Evolutionary conservation across 2,113 vertebrate genomes (phyloP), one percentile per base, ranked within the genome.

Genomic region (Mustela nigripes): DNA sequence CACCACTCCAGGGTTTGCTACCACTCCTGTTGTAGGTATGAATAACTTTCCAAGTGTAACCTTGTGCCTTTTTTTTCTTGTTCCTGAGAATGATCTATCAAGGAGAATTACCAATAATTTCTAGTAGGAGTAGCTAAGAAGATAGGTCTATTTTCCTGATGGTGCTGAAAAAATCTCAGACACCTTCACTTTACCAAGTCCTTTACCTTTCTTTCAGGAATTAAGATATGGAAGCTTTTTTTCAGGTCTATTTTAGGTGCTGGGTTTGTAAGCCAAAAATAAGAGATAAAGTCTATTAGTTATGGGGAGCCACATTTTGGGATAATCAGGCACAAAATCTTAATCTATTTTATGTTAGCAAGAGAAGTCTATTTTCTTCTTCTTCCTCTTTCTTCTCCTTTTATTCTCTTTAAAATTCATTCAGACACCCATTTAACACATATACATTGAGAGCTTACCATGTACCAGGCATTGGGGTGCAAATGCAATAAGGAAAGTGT

Each of bases 141-240:
- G 58, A 22, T 10, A 91, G n/a, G 42, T 94, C 86, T 81, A n/a
- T 80, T 85, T 91, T 60, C 24, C 22, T 60, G 8, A 22, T 60
- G 21, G 12, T 90, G 15, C 53, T 56, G 39, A 91, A 91, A 94
- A 31, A n/a, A 82, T 36, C 36, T 83, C 42, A 56, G 65, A 88
- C 42, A 74, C 12, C 65, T 93, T 87, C 48, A 48, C 62, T 86
- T 79, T 84, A 74, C 58, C 60, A 91, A 58, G 14, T 83, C 33
- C 28, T 91, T 88, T 88, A 31, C 19, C 36, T 94, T 79, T 96
- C 63, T 83, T 69, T 71, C 33, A 73, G 67, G 45, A 83, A 45
- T 95, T 79, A 94, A 93, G 84, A 78, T 65, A 63, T 8, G 18
- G 21, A 92, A 86, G 18, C 36, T 95, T 84, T 91, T 73, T 53